Percentiles rank a stretch among this genome's conserved stretches.
Evolutionary conservation across 2,113 vertebrate genomes (phyloP).

Genomic region (Eurystomus gularis): DNA sequence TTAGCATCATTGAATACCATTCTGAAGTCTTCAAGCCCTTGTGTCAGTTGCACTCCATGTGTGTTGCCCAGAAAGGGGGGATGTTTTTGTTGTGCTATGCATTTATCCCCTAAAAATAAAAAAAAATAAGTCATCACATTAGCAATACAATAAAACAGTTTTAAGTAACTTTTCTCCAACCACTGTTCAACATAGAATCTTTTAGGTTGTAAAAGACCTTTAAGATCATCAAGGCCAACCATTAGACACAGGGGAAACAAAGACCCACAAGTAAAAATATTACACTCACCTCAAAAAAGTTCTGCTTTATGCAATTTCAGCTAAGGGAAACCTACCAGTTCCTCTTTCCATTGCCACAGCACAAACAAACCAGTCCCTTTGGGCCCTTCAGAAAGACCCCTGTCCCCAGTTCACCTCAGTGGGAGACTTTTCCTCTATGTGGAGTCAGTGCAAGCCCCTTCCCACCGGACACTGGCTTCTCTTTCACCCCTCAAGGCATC

Average conservation of each 20-base stretch:
- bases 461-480: rapidly evolving
- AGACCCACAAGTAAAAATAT: neutral
- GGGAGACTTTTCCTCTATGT: neutral
- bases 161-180: neutral
- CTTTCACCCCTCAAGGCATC: neutral
- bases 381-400: neutral
- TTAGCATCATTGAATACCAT: neutral
- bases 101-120: neutral
- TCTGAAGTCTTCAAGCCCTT: neutral
- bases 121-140: neutral
- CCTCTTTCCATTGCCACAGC: neutral
- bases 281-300: neutral
- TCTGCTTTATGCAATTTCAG: neutral
- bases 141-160: neutral
- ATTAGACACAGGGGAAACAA: neutral
- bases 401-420: neutral
- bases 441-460: neutral
- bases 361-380: neutral
- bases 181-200: neutral
- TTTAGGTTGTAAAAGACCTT: neutral
- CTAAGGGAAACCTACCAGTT: neutral
- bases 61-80: neutral
- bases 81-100: neutral
- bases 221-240: neutral
- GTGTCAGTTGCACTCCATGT: neutral